These are phyloP conservation scores for Pithys albifrons DNA, from an alignment of 2,113 vertebrate genomes.

Conservation along the genomic window DNA sequence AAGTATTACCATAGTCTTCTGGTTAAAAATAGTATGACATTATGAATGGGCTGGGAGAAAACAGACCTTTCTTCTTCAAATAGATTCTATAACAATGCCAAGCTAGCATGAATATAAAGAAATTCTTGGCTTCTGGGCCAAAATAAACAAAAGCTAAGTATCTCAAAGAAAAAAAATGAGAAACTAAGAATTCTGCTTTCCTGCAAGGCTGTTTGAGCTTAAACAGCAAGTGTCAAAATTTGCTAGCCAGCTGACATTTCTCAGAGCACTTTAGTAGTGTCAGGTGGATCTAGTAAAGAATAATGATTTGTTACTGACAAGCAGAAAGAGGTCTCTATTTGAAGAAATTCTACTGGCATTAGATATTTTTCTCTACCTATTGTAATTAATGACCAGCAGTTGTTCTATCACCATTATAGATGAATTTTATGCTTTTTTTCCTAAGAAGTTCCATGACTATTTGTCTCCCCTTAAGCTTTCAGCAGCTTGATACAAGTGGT, in stretches of 20 bases:
- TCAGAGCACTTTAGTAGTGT: background rate
- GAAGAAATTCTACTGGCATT: background rate
- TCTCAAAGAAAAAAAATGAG: background rate
- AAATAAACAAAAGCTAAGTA: background rate
- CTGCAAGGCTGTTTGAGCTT: background rate
- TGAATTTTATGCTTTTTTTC: background rate
- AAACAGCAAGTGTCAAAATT: constrained; percentile 13
- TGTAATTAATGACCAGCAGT: background rate
- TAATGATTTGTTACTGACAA: constrained; percentile 18
- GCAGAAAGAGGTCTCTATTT: background rate
- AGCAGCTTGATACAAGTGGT: background rate
- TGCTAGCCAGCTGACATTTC: constrained; percentile 40
- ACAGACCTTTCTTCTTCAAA: background rate
- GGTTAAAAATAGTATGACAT: background rate
- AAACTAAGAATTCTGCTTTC: constrained; percentile 11
- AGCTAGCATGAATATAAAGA: background rate
- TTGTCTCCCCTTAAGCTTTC: background rate
- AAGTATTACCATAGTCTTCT: background rate
- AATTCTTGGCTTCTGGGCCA: background rate
- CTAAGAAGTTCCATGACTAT: background rate
- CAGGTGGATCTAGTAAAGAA: constrained; percentile 29
- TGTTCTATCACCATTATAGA: background rate
- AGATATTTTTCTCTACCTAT: background rate
- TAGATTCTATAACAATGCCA: background rate
- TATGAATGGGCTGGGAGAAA: background rate